Evolutionary conservation across 2,888 invertebrate genomes (phyloP).

Genomic region (Ernsta delagoae): DNA sequence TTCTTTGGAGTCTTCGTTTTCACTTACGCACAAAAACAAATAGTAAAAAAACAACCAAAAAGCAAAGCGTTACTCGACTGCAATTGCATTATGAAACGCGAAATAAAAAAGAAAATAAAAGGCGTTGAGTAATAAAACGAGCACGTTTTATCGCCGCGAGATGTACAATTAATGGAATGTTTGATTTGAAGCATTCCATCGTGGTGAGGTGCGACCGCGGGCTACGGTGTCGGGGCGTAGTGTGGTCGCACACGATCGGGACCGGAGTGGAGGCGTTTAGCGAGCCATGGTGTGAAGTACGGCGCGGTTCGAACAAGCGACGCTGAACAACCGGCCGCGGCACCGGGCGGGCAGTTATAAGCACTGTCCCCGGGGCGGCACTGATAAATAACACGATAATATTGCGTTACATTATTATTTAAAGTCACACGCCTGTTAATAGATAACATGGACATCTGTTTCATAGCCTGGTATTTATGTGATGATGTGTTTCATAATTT

Average conservation of each 20-base stretch:
- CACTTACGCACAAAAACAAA: constrained; percentile 69
- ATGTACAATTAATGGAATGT: constrained; percentile 77
- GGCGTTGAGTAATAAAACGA: constrained; percentile 69
- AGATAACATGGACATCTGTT: constrained; percentile 71
- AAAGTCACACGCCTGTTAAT: constrained; percentile 66
- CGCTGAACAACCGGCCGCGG: constrained; percentile 43
- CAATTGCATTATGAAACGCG: constrained; percentile 78
- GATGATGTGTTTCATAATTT: constrained; percentile 25
- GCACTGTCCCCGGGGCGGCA: too few species aligned
- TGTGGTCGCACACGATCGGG: constrained; percentile 50
- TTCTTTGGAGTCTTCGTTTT: constrained; percentile 62
- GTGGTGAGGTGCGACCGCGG: constrained; percentile 53
- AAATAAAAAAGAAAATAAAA: constrained; percentile 78
- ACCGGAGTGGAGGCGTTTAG: constrained; percentile 40
- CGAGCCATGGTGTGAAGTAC: constrained; percentile 35
- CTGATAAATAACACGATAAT: too few species aligned
- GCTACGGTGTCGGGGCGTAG: constrained; percentile 57
- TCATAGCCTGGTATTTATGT: constrained; percentile 49
- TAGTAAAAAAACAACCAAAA: constrained; percentile 68
- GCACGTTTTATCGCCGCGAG: constrained; percentile 71
- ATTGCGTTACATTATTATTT: constrained; percentile 72
- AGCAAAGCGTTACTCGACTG: constrained; percentile 74
- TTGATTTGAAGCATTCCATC: constrained; percentile 59
- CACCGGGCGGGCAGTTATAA: constrained; percentile 61
- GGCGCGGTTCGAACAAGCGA: constrained; percentile 55